phyloP scores from a whole-genome alignment of 53 echinoderm and acorn worm genomes.

The Echinometra lucunter region DNA sequence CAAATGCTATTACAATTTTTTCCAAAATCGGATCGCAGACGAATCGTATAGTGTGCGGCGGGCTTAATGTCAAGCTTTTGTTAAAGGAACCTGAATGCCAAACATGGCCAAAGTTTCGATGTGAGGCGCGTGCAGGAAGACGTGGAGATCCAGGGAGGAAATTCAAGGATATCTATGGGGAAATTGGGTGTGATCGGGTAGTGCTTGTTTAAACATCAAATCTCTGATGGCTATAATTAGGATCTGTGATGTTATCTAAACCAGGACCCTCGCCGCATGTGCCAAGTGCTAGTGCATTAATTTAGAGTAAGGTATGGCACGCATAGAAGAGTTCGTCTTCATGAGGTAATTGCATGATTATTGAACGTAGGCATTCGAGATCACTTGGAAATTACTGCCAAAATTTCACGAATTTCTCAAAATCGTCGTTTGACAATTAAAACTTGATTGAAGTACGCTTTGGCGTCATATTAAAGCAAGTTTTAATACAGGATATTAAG shows the following conservation, averaged over 20 bases:
- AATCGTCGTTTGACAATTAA: not conserved
- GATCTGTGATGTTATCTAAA: slow-evolving; percentile 19
- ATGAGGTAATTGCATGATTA: not conserved
- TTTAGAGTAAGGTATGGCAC: not conserved
- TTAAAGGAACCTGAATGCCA: slow-evolving; percentile 20
- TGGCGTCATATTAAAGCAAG: not conserved
- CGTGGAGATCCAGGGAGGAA: not conserved
- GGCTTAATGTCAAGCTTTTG: too few relatives aligned
- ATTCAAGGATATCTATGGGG: slow-evolving; percentile 32
- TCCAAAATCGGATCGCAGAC: too few relatives aligned
- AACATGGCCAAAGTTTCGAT: slow-evolving; percentile 3
- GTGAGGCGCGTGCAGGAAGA: slow-evolving; percentile 24
- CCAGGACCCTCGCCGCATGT: not conserved
- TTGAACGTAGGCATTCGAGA: not conserved
- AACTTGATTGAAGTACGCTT: not conserved
- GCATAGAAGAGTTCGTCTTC: not conserved
- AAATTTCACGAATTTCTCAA: not conserved
- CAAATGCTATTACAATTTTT: too few relatives aligned
- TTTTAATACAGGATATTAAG: not conserved
- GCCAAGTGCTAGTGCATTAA: not conserved
- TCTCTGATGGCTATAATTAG: slow-evolving; percentile 29
- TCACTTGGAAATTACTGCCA: not conserved
- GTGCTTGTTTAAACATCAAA: slow-evolving; percentile 37
- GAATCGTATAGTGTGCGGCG: too few relatives aligned
- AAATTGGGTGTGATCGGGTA: slow-evolving; percentile 38